A percentile compares a stretch with the other conserved stretches of the same genome.
phyloP scores from a whole-genome alignment of 1,140 invertebrate genomes.

The Wasmannia auropunctata region DNA sequence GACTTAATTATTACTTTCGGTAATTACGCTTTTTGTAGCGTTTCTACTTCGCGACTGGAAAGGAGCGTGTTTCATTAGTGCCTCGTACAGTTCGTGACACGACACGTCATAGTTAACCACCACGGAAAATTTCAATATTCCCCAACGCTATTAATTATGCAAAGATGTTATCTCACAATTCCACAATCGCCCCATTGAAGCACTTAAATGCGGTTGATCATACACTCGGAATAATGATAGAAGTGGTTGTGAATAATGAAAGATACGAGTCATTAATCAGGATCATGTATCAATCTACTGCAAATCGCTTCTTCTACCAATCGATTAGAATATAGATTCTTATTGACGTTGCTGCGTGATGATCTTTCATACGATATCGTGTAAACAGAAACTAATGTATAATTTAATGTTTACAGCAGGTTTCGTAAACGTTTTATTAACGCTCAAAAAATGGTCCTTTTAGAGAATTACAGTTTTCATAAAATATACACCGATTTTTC shows the following conservation, averaged over 20 bases:
- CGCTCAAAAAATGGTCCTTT: neutral
- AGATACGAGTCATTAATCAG: constrained; percentile 15
- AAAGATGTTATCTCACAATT: constrained; percentile 33
- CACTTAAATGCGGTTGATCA: neutral
- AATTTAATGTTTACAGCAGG: neutral
- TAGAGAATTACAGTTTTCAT: neutral
- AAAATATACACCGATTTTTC: constrained; percentile 13
- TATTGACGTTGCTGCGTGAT: constrained; percentile 7
- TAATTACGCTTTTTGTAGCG: constrained; percentile 74
- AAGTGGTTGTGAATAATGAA: constrained; percentile 13
- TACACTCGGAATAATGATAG: constrained; percentile 16
- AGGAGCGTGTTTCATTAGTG: constrained; percentile 42
- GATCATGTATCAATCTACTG: constrained; percentile 27
- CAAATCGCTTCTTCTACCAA: constrained; percentile 25
- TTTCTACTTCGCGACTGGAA: constrained; percentile 2
- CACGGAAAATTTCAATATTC: constrained; percentile 47
- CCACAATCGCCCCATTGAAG: constrained; percentile 1
- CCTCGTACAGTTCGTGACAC: constrained; percentile 37
- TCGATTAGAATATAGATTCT: constrained; percentile 29
- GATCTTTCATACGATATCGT: neutral
- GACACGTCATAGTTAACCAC: constrained; percentile 40
- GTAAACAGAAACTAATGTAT: neutral
- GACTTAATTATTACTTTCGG: constrained; percentile 74
- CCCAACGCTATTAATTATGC: constrained; percentile 39
- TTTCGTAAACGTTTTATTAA: neutral